Evolutionary conservation across 2,888 invertebrate species (phyloP), one percentile per base, ranked within the genome.

Genomic region (Galeopsomyia nigrocyanea): DNA sequence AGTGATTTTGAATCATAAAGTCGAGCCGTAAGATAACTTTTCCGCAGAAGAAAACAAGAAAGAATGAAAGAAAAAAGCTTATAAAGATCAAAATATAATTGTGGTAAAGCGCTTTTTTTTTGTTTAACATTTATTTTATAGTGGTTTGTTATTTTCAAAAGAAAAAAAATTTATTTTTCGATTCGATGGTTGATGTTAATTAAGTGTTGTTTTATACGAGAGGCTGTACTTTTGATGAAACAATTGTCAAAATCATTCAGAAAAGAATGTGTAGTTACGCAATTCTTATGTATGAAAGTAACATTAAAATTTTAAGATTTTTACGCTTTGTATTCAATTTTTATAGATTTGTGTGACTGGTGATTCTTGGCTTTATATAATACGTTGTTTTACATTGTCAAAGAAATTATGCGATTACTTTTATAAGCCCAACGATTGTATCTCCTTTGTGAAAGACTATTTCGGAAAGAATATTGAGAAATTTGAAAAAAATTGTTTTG

Each of bases 401-500:
- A 16, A 49, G 7, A 62, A 62, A 62, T 62, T 62, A 62, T 62
- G 46, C 16, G 17, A 64, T 51, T 55, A 55, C 55, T 64, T 46
- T 64, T 55, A 46, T 47, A 49, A 16, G 31, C 39, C 39, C 39
- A 39, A 39, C 10, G 39, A 39, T 39, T 39, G 10, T 39, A 39
- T 39, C 39, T 39, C 7, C 51, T 51, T 53, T 67, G 39, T 39
- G 16, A 46, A 68, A 57, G 17, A 58, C 1, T 31, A 16, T 51
- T 60, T 65, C 49, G 16, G 64, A 47, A 60, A 71, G 13, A 14
- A 26, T 19, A 19, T 10, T 17, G 21, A 65, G 17, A 60, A 69
- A 73, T 73, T 73, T 66, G 49, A 7, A 55, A 66, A 73, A 66
- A 73, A 69, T 73, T 69, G 69, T 65, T 73, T 69, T 69, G 56